Evolutionary conservation across 2,888 invertebrate species (phyloP), one percentile per base, ranked within the genome.

Genomic region (Iselma pallidipennis): DNA sequence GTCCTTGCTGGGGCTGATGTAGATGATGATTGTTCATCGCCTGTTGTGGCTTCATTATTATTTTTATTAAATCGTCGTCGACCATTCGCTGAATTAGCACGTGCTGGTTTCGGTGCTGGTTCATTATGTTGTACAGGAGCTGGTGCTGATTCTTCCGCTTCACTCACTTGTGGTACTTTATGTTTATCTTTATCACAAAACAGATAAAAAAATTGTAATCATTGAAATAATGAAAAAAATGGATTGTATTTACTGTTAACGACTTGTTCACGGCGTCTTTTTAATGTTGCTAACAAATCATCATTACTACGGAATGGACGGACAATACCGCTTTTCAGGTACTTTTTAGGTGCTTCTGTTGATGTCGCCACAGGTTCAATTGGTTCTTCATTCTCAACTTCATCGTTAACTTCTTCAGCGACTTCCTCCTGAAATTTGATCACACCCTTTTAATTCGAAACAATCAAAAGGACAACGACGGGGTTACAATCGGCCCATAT

Each of bases 271-370:
- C 91, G 85, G 74, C 90, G 85, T 73, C 88, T 87, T 79, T 91
- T 91, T 60, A 92, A 82, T 0, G 90, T 87, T 57, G 88, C 90
- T 49, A 92, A 81, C 26, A 92, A 84, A 72, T 91, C 91, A 60
- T 90, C 88, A 80, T 92, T 91, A 74, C 91, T 91, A 73, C 91
- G 86, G 85, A 91, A 91, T 0, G 92, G 91, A 57, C 92, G 82
- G 14, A 91, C 88, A 33, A 86, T 83, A 14, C 90, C 90, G 0
- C 85, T 84, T 49, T 83, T 85, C 0, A 89, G 81, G 70, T 89
- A 87, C 73, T 90, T 91, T 69, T 89, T 87, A 54, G 90, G 83
- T 72, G 90, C 89, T 21, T 89, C 89, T 5, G 91, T 90, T 0
- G 89, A 86, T 1, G 87, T 87, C 10, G 88, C 88, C n/a, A 81